Evolutionary conservation across 2,888 invertebrate genomes (phyloP).

Genomic region (Empis stercorea): DNA sequence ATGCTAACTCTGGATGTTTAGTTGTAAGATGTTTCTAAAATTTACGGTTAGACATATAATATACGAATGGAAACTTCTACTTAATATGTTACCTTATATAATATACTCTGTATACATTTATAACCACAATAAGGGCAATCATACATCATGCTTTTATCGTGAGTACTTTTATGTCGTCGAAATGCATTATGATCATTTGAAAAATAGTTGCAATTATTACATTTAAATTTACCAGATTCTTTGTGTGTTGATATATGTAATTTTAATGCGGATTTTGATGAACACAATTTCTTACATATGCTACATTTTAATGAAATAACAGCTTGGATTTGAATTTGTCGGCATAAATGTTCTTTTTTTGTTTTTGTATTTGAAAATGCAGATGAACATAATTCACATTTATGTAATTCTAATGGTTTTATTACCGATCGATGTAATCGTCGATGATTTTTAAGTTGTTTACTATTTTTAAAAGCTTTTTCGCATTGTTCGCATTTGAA

Average conservation of each 20-base stretch:
- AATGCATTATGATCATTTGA: slow-evolving; percentile 72
- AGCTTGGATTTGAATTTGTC: slow-evolving; percentile 42
- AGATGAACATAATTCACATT: slow-evolving; percentile 36
- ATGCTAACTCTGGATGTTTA: slow-evolving; percentile 59
- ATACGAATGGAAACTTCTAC: not conserved
- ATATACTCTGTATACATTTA: slow-evolving; percentile 65
- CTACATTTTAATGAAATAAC: slow-evolving; percentile 40
- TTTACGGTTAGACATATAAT: not conserved
- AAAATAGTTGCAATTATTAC: slow-evolving; percentile 56
- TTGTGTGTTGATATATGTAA: slow-evolving; percentile 38
- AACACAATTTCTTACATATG: slow-evolving; percentile 25
- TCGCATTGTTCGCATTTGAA: slow-evolving; percentile 51
- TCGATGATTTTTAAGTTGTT: slow-evolving; percentile 67
- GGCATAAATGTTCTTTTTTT: slow-evolving; percentile 41
- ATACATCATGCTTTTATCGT: slow-evolving; percentile 62
- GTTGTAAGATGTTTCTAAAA: slow-evolving; percentile 53
- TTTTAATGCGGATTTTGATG: slow-evolving; percentile 39
- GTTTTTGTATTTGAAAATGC: slow-evolving; percentile 32
- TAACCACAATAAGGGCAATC: slow-evolving; percentile 68
- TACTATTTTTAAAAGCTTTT: slow-evolving; percentile 66
- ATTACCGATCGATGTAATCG: slow-evolving; percentile 41
- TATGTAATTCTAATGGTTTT: slow-evolving; percentile 17
- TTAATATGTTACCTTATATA: slow-evolving; percentile 43
- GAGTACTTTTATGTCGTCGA: slow-evolving; percentile 59
- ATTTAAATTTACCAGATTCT: slow-evolving; percentile 46